phyloP scores from a whole-genome alignment of 30 jellyfish, hydroid and myxozoan species.

The Aurelia coerulea region DNA sequence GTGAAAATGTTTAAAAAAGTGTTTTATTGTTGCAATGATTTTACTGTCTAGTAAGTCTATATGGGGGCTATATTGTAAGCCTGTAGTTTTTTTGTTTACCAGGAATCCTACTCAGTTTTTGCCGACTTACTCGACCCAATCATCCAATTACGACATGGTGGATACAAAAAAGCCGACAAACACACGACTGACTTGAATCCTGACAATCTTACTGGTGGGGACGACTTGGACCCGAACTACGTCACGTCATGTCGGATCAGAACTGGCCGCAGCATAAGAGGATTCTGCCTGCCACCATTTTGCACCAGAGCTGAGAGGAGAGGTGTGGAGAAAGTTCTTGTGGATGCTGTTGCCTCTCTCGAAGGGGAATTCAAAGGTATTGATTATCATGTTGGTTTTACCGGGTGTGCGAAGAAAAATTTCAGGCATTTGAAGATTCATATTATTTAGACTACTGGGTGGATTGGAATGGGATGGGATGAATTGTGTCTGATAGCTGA shows the following conservation, averaged over 20 bases:
- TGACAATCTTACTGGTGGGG: constrained; percentile 67
- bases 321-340: constrained; percentile 55
- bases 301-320: constrained; percentile 90
- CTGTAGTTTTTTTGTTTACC: too few species aligned
- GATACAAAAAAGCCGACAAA: constrained; percentile 55
- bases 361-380: constrained; percentile 71
- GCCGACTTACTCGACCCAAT: constrained; percentile 71
- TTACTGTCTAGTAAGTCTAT: too few species aligned
- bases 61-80: too few species aligned
- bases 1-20: too few species aligned
- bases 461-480: too few species aligned
- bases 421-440: too few species aligned
- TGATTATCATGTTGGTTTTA: too few species aligned
- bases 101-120: constrained; percentile 81
- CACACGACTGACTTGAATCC: constrained; percentile 75
- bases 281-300: constrained; percentile 77
- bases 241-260: constrained; percentile 87
- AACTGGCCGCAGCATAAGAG: constrained; percentile 84
- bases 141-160: constrained; percentile 77
- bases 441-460: too few species aligned
- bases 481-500: too few species aligned
- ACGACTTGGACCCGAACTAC: constrained; percentile 73
- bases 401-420: too few species aligned
- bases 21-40: too few species aligned
- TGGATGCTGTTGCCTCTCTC: constrained; percentile 56